phyloP scores from a whole-genome alignment of 2,113 vertebrate genomes.

The Amia ocellicauda region DNA sequence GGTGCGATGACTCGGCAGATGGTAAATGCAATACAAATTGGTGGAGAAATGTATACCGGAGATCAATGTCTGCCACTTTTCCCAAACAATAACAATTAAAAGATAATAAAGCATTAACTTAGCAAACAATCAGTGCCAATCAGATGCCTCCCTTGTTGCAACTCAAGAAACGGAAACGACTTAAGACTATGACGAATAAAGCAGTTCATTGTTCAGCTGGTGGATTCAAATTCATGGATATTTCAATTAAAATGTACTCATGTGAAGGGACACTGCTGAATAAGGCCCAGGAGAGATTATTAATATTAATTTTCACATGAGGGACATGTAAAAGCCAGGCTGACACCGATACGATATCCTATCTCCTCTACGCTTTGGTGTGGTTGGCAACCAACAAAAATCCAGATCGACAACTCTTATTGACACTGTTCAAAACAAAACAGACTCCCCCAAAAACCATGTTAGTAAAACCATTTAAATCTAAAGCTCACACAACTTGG shows the following conservation, averaged over 20 bases:
- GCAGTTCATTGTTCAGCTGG: conserved; percentile 55
- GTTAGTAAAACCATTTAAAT: conserved; percentile 49
- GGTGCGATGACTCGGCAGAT: no score
- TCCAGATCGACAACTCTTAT: conserved; percentile 12
- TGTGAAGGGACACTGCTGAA: conserved; percentile 43
- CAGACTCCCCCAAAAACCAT: no score
- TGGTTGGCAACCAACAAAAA: conserved; percentile 29
- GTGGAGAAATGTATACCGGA: no score
- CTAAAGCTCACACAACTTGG: conserved; percentile 49
- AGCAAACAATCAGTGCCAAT: conserved; percentile 59
- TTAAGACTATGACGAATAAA: conserved; percentile 64
- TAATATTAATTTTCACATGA: conserved; percentile 52
- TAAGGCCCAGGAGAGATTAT: conserved; percentile 53
- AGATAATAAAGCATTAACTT: conserved; percentile 52
- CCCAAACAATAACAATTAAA: conserved; percentile 59
- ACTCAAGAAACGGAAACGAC: conserved; percentile 52
- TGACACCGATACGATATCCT: conserved; percentile 39
- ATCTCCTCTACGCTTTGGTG: conserved; percentile 35
- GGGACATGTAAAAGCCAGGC: conserved; percentile 23
- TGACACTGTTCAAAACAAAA: no score
- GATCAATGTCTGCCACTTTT: no score
- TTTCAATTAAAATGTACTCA: conserved; percentile 59
- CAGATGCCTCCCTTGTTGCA: conserved; percentile 53
- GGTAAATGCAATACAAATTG: no score
- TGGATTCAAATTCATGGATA: conserved; percentile 59